These are phyloP conservation scores for Sussaba pulchella DNA, from an alignment of 2,888 invertebrate species.

Conservation along the genomic window DNA sequence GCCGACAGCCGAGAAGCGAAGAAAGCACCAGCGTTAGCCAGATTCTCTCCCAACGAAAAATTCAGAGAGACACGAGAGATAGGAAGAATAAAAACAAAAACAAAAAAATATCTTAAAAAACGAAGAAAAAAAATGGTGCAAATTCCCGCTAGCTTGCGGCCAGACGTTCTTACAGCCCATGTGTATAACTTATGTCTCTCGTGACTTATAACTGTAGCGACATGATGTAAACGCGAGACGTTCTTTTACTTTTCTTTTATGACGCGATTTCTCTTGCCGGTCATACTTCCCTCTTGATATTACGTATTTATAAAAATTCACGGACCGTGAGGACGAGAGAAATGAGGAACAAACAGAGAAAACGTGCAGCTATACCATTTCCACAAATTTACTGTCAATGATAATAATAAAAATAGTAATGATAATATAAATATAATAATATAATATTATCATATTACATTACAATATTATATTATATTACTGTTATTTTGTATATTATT, in stretches of 20 bases:
- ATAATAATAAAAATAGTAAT: conserved; percentile 16
- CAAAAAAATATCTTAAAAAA: too few species aligned
- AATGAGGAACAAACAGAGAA: not conserved
- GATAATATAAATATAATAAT: not conserved
- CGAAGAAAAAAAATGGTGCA: conserved; percentile 8
- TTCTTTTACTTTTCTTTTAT: conserved; percentile 9
- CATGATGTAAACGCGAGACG: conserved; percentile 15
- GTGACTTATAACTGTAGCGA: conserved; percentile 59
- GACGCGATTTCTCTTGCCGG: conserved; percentile 19
- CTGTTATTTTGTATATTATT: not conserved
- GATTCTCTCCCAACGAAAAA: conserved; percentile 33
- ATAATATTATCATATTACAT: too few species aligned
- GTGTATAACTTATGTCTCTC: conserved; percentile 59
- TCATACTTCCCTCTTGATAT: not conserved
- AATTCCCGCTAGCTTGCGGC: conserved; percentile 45
- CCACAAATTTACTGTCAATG: not conserved
- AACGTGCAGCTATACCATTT: not conserved
- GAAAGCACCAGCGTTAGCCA: conserved; percentile 55
- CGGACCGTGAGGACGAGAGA: conserved; percentile 2
- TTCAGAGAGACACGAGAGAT: conserved; percentile 13
- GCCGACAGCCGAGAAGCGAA: conserved; percentile 46
- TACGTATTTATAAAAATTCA: conserved; percentile 53
- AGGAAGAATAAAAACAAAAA: conserved; percentile 34
- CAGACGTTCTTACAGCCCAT: conserved; percentile 61
- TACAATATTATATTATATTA: not conserved